Percentiles rank a stretch among this genome's conserved stretches.
These are phyloP conservation scores for Neogale vison DNA, from an alignment of 2,113 vertebrate genomes.

Conservation along the genomic window DNA sequence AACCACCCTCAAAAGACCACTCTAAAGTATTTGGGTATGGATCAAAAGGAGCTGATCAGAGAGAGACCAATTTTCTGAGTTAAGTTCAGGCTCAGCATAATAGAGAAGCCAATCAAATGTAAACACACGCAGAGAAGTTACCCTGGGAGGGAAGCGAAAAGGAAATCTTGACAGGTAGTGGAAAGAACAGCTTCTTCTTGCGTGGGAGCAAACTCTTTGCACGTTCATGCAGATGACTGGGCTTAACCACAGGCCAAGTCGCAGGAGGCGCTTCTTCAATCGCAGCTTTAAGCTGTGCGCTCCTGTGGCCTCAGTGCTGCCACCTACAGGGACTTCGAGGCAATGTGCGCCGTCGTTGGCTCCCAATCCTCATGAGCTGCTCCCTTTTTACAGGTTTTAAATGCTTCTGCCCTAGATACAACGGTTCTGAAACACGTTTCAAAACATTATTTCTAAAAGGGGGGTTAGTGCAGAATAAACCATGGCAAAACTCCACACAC, in stretches of 20 bases:
- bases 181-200: background rate
- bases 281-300: accelerated
- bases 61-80: background rate
- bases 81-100: background rate
- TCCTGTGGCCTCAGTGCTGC: constrained; percentile 61
- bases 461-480: background rate
- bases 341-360: background rate
- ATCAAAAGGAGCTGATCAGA: background rate
- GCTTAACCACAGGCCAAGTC: accelerated
- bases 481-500: background rate
- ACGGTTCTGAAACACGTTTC: background rate
- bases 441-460: background rate
- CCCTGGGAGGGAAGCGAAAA: background rate
- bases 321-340: constrained; percentile 73
- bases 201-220: background rate
- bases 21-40: background rate
- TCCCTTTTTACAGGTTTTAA: background rate
- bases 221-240: accelerated
- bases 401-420: background rate
- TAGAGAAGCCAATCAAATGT: background rate
- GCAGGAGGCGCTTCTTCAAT: accelerated
- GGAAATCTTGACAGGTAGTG: background rate
- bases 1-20: background rate
- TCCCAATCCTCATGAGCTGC: background rate
- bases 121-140: background rate